Evolutionary conservation across 2,888 invertebrate species (phyloP).

Genomic region (Drosophila nr. perissopoda): DNA sequence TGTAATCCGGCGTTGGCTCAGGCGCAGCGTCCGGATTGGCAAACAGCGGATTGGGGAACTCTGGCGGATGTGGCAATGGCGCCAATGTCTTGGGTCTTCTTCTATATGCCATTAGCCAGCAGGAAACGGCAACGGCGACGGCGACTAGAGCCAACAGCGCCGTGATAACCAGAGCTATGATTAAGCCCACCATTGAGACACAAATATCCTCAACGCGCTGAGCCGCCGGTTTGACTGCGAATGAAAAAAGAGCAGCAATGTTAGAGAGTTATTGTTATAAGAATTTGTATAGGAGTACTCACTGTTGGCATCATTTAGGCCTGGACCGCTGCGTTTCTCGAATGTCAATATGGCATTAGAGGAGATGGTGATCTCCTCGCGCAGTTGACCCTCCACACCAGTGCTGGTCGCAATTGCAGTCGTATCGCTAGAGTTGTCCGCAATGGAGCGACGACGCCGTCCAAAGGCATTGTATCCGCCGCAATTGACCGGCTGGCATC

Average conservation of each 20-base stretch:
- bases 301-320: slow-evolving; percentile 92
- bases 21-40: slow-evolving; percentile 92
- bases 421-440: slow-evolving; percentile 84
- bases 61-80: slow-evolving; percentile 96
- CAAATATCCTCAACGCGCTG: slow-evolving; percentile 93
- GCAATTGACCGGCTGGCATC: slow-evolving; percentile 97
- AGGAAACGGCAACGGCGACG: slow-evolving; percentile 96
- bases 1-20: slow-evolving; percentile 93
- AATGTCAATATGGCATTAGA: slow-evolving; percentile 96
- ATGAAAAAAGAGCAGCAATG: not conserved
- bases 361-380: slow-evolving; percentile 96
- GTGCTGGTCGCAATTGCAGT: slow-evolving; percentile 87
- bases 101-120: slow-evolving; percentile 97
- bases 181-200: slow-evolving; percentile 96
- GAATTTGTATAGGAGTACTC: slow-evolving; percentile 65
- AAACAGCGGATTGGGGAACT: slow-evolving; percentile 97
- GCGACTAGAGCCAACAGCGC: slow-evolving; percentile 96
- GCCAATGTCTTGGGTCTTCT: slow-evolving; percentile 94
- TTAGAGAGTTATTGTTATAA: not conserved
- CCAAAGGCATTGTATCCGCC: slow-evolving; percentile 96
- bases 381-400: slow-evolving; percentile 90
- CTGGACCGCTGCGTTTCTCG: slow-evolving; percentile 91
- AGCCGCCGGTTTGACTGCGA: slow-evolving; percentile 84
- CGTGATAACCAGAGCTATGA: slow-evolving; percentile 96
- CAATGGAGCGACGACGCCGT: slow-evolving; percentile 88